Evolutionary conservation across 2,797 vertebrate genomes (phyloP), one percentile per base, ranked within the genome.

Genomic region (Holocentrus rufus): DNA sequence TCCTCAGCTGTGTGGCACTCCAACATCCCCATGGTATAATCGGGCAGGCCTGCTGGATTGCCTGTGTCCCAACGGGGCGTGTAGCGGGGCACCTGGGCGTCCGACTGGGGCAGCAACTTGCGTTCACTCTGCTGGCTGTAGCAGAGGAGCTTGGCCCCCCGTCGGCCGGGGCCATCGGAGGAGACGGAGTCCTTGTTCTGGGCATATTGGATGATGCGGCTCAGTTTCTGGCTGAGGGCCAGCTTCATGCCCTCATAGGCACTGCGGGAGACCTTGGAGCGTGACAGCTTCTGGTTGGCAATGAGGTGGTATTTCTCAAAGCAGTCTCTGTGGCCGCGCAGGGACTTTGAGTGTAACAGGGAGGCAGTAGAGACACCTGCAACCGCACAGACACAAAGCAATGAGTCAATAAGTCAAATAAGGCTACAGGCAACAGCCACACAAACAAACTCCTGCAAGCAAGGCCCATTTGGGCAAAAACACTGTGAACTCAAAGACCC

Each of bases 231-330:
- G 92, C 96, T 95, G 74, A 99, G 87, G 56, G 96, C 94, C 52
- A 94, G 95, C 93, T 98, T 99, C 89, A 98, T 92, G 85, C 96
- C 98, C 92, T 97, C 95, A 5, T 98, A 99, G 60, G 96, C 88
- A 90, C 95, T 97, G 90, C 94, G 95, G 63, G 97, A 95, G 44
- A 94, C 94, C 86, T 96, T 98, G 89, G 96, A 94, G 54, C 92
- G 94, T 0, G 96, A 94, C 88, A 96, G 95, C 89, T 96, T 97
- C 88, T 99, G 98, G 91, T 98, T 98, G 90, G 97, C 97, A 65
- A 99, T 99, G 88, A 97, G 94, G 88, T 99, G 98, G 87, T 95
- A 98, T 89, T 99, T 99, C 90, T 99, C 96, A 85, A 99, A 99
- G 92, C 98, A 99, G 93, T 98, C 96, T 91, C 95, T 95, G 93